phyloP scores from a whole-genome alignment of 2,888 invertebrate genomes.

The Onchidella celtica region DNA sequence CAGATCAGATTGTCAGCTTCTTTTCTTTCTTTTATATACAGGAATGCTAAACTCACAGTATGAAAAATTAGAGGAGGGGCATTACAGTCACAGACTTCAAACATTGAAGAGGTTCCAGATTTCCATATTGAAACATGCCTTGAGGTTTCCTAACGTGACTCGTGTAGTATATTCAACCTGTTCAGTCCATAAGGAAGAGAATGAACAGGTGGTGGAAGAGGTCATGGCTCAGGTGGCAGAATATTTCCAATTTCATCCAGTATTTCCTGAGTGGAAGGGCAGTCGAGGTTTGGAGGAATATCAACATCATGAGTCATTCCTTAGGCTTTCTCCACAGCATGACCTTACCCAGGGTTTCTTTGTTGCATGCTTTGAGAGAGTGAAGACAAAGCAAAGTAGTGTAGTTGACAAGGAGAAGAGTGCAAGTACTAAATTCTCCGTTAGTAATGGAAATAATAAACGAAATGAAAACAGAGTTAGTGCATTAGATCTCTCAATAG shows the following conservation, averaged over 20 bases:
- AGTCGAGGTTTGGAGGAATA: slow-evolving; percentile 37
- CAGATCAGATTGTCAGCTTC: too few species aligned
- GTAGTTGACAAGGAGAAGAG: too few species aligned
- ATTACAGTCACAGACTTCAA: slow-evolving; percentile 59
- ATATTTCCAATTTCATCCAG: slow-evolving; percentile 77
- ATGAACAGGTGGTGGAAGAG: slow-evolving; percentile 92
- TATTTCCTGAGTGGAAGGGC: slow-evolving; percentile 69
- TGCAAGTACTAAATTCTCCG: too few species aligned
- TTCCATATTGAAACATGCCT: slow-evolving; percentile 89
- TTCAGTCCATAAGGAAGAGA: slow-evolving; percentile 90
- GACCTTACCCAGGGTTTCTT: slow-evolving; percentile 97
- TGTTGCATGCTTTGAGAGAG: slow-evolving; percentile 89
- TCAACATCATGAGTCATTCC: slow-evolving; percentile 83
- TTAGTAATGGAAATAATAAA: too few species aligned
- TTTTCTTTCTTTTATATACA: too few species aligned
- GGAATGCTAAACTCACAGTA: slow-evolving; percentile 79
- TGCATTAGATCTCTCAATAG: too few species aligned
- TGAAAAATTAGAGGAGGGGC: slow-evolving; percentile 22
- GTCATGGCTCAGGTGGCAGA: slow-evolving; percentile 82
- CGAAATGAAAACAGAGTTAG: too few species aligned
- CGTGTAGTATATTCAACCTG: slow-evolving; percentile 98
- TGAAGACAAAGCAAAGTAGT: background rate
- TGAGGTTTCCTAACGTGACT: slow-evolving; percentile 91
- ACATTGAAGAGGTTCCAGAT: slow-evolving; percentile 71
- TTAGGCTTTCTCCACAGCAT: slow-evolving; percentile 88